Base-by-base conservation (phyloP, 2,113 vertebrate species). In the Rhinogobius similis region DNA sequence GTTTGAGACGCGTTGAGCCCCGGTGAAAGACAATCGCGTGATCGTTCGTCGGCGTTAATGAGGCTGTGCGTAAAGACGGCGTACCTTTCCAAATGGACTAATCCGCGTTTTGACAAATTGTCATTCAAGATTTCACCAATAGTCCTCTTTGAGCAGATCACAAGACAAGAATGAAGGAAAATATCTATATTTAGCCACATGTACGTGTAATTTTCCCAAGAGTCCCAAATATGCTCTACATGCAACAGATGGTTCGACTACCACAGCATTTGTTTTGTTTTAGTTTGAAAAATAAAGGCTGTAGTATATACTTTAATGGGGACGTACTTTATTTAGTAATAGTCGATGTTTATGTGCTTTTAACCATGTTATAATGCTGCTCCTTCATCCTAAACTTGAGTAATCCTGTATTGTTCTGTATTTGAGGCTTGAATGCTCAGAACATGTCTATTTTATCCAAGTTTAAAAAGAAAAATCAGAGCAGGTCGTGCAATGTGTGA, bases 211-310 rank as follows among this genome's bases (percentile, higher is more conserved):
- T 14, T 13, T 24, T 55, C 10, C n/a, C n/a, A n/a, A 39, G 32
- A 23, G 36, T 53, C 20, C 32, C 21, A 59, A 70, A 61, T 29
- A 67, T 16, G 16, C 9, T 64, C 64, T 70, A 79, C 73, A 68
- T 88, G 87, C 91, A 93, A 93, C 92, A 93, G 90, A 91, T 93
- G 89, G 88, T 91, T 91, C n/a, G 8, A 50, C 7, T 21, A 21
- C 20, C 20, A n/a, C n/a, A 8, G 5, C 20, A 50, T 50, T n/a
- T 50, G 20, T 50, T 21, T n/a, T n/a, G 6, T 18, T 18, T 46
- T 4, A 50, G 1, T 44, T 44, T 8, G 18, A 7, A 48, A 44
- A 44, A 44, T 16, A n/a, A n/a, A n/a, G n/a, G n/a, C n/a, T n/a
- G n/a, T n/a, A n/a, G n/a, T n/a, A n/a, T n/a, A n/a, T n/a, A n/a